These are phyloP conservation scores for Otolemur crassicaudatus DNA, from an alignment of 2,797 vertebrate species.

Conservation along the genomic window DNA sequence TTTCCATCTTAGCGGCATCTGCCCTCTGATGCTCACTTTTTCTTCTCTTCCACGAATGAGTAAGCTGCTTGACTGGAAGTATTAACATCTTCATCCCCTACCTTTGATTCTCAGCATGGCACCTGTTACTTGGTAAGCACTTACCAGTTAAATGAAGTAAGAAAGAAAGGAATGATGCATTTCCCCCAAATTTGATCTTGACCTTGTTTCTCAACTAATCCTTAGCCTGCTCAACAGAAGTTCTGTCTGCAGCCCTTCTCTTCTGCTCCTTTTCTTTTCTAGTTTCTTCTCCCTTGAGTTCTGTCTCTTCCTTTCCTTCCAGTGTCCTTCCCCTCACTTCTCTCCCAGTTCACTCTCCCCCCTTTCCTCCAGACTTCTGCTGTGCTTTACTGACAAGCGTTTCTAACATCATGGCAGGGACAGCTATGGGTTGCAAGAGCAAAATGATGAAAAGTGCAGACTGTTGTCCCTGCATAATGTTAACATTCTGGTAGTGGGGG, in stretches of 20 bases:
- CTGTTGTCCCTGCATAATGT: background rate
- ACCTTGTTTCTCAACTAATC: background rate
- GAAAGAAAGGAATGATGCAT: background rate
- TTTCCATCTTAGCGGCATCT: background rate
- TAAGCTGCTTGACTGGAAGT: too few species aligned
- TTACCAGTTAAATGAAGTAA: background rate
- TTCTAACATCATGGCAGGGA: background rate
- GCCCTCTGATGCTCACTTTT: background rate
- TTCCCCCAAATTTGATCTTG: background rate
- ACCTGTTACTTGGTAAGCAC: background rate
- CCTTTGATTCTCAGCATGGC: background rate
- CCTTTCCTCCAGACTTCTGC: background rate
- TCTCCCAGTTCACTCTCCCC: background rate
- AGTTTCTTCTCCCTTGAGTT: background rate
- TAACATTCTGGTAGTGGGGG: background rate
- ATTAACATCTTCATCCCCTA: background rate
- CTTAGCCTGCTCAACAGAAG: background rate
- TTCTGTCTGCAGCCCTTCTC: background rate
- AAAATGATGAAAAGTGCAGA: background rate
- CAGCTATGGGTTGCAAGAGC: background rate
- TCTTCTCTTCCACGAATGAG: background rate
- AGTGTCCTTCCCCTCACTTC: background rate
- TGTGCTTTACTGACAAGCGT: background rate
- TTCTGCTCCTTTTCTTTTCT: background rate
- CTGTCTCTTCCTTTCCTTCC: background rate